A percentile compares a stretch with the other conserved stretches of the same genome.
These are phyloP conservation scores for Hirundichthys speculiger DNA, from an alignment of 2,113 vertebrate genomes.

Conservation along the genomic window DNA sequence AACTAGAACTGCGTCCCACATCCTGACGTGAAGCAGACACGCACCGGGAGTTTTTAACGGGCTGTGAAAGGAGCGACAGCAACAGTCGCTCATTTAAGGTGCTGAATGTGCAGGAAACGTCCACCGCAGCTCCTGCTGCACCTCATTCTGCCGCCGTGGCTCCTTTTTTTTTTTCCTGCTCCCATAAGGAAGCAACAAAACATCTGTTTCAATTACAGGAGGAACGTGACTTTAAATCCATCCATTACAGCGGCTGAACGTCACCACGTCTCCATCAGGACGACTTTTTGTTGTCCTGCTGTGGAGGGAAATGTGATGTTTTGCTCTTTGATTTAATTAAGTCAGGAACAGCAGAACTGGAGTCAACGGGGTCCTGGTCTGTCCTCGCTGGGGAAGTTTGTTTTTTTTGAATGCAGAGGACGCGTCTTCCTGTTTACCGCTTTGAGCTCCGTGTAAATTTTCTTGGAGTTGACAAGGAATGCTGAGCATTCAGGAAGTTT, in stretches of 20 bases:
- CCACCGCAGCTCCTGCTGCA: slow-evolving; percentile 24
- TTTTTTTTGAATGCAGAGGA: no score
- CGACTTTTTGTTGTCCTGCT: no score
- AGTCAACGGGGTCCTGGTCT: slow-evolving; percentile 20
- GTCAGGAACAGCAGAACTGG: slow-evolving; percentile 26
- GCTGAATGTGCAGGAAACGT: slow-evolving; percentile 63
- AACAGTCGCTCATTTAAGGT: slow-evolving; percentile 29
- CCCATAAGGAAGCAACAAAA: no score
- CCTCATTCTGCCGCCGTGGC: not conserved
- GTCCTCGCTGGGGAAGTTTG: slow-evolving; percentile 3
- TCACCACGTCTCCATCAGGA: no score
- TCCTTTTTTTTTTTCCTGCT: no score
- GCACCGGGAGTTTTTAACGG: slow-evolving; percentile 56
- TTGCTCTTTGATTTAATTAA: no score
- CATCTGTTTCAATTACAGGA: no score
- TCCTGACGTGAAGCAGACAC: slow-evolving; percentile 60
- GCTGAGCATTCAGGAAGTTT: slow-evolving; percentile 26
- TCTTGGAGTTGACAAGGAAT: slow-evolving; percentile 19
- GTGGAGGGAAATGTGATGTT: no score
- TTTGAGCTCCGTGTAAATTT: not conserved
- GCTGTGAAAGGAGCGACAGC: slow-evolving; percentile 38
- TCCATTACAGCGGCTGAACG: no score
- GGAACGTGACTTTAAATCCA: no score
- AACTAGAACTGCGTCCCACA: slow-evolving; percentile 63
- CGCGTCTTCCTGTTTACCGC: slow-evolving; percentile 2